Evolutionary conservation across 64 coral and sea anemone species (phyloP).

Genomic region (Actinia equina): DNA sequence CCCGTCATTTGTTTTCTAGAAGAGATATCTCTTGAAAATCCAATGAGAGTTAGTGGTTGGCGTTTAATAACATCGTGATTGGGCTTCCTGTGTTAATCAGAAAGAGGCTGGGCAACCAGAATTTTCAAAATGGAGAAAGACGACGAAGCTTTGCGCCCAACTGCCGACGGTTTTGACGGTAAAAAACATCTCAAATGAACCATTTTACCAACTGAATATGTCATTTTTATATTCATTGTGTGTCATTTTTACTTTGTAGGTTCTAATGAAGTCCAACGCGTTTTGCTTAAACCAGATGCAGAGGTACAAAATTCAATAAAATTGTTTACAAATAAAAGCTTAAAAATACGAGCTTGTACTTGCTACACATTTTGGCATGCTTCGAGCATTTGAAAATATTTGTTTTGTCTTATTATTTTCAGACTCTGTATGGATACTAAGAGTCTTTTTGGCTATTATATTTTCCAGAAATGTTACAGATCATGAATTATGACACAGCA

Average conservation of each 20-base stretch:
- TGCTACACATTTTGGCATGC: not conserved
- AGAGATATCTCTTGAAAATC: no score
- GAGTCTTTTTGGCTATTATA: not conserved
- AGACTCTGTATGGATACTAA: not conserved
- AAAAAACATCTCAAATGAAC: not conserved
- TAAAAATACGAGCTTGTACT: not conserved
- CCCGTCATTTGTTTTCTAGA: no score
- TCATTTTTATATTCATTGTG: not conserved
- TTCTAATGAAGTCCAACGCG: constrained; percentile 25
- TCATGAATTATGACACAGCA: no score
- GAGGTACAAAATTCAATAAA: constrained; percentile 40
- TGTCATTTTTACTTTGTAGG: constrained; percentile 12
- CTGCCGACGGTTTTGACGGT: constrained; percentile 20
- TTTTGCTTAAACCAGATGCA: constrained; percentile 51
- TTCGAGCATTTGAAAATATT: not conserved
- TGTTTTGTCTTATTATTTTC: not conserved
- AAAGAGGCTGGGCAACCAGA: not conserved
- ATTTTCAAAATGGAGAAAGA: constrained; percentile 64
- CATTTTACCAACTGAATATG: not conserved
- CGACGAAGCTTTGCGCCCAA: constrained; percentile 5
- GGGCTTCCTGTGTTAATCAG: not conserved
- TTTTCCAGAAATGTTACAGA: not conserved
- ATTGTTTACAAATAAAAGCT: constrained; percentile 1
- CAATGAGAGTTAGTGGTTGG: no score
- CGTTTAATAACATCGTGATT: not conserved